These are phyloP conservation scores for Blastobasis lacticolella DNA, from an alignment of 2,888 invertebrate species.

Conservation along the genomic window DNA sequence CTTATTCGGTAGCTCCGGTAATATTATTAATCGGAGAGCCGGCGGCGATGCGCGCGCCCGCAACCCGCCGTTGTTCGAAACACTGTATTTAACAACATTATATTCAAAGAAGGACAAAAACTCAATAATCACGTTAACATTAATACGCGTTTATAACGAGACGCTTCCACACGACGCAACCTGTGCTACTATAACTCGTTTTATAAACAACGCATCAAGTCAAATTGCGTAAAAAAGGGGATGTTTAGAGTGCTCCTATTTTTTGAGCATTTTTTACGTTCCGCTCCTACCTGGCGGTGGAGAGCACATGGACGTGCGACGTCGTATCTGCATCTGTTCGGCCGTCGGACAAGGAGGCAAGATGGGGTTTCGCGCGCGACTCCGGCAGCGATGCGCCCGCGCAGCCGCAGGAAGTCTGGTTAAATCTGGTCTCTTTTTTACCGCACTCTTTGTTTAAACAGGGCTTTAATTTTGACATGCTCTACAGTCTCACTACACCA, in stretches of 20 bases:
- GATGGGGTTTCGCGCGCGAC: constrained; percentile 44
- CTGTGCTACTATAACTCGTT: constrained; percentile 52
- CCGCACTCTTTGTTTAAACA: constrained; percentile 52
- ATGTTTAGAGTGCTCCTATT: constrained; percentile 64
- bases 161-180: constrained; percentile 48
- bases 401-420: constrained; percentile 61
- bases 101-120: too few relatives aligned
- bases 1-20: constrained; percentile 67
- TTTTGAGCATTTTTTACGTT: constrained; percentile 60
- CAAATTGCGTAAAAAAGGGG: constrained; percentile 50
- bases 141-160: constrained; percentile 26
- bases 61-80: background rate
- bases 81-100: too few relatives aligned
- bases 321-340: constrained; percentile 31
- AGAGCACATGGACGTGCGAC: constrained; percentile 57
- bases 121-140: too few relatives aligned
- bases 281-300: constrained; percentile 59
- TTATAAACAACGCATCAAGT: constrained; percentile 54
- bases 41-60: constrained; percentile 28
- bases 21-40: constrained; percentile 53
- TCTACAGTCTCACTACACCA: constrained; percentile 36
- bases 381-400: constrained; percentile 26
- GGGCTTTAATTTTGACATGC: constrained; percentile 55
- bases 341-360: constrained; percentile 30
- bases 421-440: constrained; percentile 69